phyloP scores from a whole-genome alignment of 2,113 vertebrate species.

The Colossoma macropomum region DNA sequence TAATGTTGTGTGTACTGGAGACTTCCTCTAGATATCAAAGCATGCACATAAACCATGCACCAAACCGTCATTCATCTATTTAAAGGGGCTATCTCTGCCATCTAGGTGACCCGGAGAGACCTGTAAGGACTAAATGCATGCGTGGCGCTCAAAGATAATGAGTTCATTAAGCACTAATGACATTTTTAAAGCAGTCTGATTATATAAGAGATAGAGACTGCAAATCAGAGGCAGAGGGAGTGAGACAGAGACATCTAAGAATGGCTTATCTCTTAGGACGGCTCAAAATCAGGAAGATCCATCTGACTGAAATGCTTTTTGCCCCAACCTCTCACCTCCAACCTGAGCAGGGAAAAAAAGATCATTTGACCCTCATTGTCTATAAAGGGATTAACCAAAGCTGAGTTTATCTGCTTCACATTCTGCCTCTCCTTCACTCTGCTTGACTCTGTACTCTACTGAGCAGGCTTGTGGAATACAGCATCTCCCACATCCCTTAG shows the following conservation, averaged over 20 bases:
- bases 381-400: not conserved
- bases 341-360: not conserved
- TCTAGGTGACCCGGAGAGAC: constrained; percentile 8
- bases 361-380: not conserved
- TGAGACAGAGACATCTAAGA: not conserved
- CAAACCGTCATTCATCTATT: constrained; percentile 55
- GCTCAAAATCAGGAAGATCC: not conserved
- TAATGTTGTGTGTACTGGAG: not conserved
- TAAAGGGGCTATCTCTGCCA: constrained; percentile 38
- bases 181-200: constrained; percentile 63
- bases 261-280: not conserved
- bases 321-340: not conserved
- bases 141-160: constrained; percentile 54
- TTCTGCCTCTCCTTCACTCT: not conserved
- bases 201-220: constrained; percentile 15
- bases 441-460: too few species aligned
- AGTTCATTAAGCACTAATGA: constrained; percentile 62
- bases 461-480: too few species aligned
- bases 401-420: not conserved
- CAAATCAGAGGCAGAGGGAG: not conserved
- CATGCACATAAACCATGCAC: not conserved
- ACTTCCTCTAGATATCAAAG: not conserved
- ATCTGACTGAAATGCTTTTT: not conserved
- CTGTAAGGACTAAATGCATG: constrained; percentile 27
- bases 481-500: too few species aligned